Evolutionary conservation across 2,113 vertebrate genomes (phyloP), one percentile per base, ranked within the genome.

Genomic region (Arizona elegans): DNA sequence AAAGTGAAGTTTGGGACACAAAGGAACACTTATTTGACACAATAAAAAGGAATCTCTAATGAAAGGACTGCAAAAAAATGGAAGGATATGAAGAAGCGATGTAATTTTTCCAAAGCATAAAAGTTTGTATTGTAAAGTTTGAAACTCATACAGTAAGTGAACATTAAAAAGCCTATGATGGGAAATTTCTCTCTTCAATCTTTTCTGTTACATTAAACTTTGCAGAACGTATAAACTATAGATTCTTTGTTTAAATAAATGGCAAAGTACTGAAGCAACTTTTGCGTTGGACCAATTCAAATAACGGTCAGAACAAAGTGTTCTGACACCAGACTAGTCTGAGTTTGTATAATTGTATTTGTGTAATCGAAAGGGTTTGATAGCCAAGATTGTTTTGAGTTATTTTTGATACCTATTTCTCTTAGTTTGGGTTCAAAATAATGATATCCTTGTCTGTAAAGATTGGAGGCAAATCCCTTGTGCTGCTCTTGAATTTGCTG

Each of bases 51-150:
- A 86, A 38, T 58, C 62, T 29, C 86, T 81, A 26, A 38, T 88
- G 92, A 21, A 86, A 93, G 38, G 93, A 96, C 93, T 86, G 8
- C 38, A 94, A 90, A 87, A 88, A 26, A 91, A 90, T 6, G 4
- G 86, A 52, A 47, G 8, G n/a, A 87, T 92, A 88, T 86, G 90
- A 26, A 26, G 54, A 92, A 89, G 92, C 3, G 70, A 89, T 26
- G 58, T 9, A 50, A 65, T 56, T 5, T 95, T 94, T 85, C 58
- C 4, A 92, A 93, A 52, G 81, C 13, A 3, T 9, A 43, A 62
- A 55, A 29, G 0, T 19, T 75, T 95, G 24, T 91, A 33, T 89
- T 91, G 47, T 81, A 50, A 6, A 50, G 86, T 92, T 95, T 95
- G 95, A 1, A 12, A 88, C 94, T 93, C 29, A 53, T 75, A 43